Base-by-base conservation (phyloP, 2,888 invertebrate species). In the Argyra leucocephala region DNA sequence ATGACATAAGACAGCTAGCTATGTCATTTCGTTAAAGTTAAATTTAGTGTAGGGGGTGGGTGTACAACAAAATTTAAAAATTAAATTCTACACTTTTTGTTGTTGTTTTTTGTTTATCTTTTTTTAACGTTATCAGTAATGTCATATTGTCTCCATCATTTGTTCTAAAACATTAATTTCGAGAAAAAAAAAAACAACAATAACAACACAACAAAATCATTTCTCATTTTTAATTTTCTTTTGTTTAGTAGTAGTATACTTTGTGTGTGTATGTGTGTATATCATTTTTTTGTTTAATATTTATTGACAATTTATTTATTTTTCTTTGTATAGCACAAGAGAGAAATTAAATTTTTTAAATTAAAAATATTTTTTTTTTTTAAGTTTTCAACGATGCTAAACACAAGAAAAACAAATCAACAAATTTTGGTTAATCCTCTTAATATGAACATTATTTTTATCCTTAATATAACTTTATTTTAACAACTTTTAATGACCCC, bases 91-190 rank as follows among this genome's bases (percentile, higher is more conserved):
- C 31, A 7, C 10, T n/a, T 48, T 48, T 48, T 15, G 12, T 48
- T 48, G 37, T 37, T 15, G 12, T 37, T 6, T 37, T 48, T 48
- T 48, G 48, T n/a, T 31, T 48, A 48, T 48, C n/a, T 7, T 10
- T 31, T 31, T 31, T 31, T 18, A 48, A 5, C 18, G 48, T 48
- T 48, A 48, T 48, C 48, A 48, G 48, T 18, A 48, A 48, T 48
- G 48, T 48, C 48, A 48, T 48, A 48, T 48, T 48, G 48, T 48
- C n/a, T 48, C 15, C 18, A 18, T 48, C 48, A 48, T 48, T 48
- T 48, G 48, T 48, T 48, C 48, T 48, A 18, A 48, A 48, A 48
- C 48, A 48, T 48, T 48, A 48, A 48, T 48, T 48, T 48, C 18
- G 7, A 12, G 12, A 31, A 31, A 31, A 26, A 31, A 31, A 31